Evolutionary conservation across 2,113 vertebrate genomes (phyloP), one percentile per base, ranked within the genome.

Genomic region (Sapajus apella): DNA sequence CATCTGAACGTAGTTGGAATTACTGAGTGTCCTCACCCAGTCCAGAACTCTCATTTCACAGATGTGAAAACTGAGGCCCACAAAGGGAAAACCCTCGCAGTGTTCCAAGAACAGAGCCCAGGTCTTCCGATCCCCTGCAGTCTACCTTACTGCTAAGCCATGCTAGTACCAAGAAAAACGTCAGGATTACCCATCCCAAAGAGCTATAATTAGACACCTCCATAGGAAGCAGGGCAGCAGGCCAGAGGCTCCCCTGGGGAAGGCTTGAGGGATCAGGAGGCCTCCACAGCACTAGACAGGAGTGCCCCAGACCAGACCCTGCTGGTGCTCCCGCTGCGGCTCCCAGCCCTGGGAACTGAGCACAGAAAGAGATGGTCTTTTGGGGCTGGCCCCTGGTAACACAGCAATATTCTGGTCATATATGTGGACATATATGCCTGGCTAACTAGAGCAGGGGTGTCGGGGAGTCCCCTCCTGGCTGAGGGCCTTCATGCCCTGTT

Each of bases 21-120:
- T 16, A 6, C 43, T 1, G 8, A 30, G 10, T 12, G 0, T 20
- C 45, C 0, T 64, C 70, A 14, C 87, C 66, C 40, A 21, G 25
- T 4, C 55, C 56, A 25, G 1, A 16, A 14, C n/a, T n/a, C 55
- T 37, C 55, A 17, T 13, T 2, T 35, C 32, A 55, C 8, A 56
- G 50, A 23, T 43, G 7, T 64, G 64, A 61, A 82, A 88, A 50
- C 40, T 4, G 25, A 81, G 82, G 14, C 43, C 72, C 64, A 40
- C 25, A 17, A 0, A 91, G 82, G 76, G 47, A 81, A 64, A 68
- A 6, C 7, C 56, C 21, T 64, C 6, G 25, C 64, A n/a, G 0
- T 20, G 40, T 18, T 23, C 11, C 10, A 16, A 56, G 72, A 95
- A 68, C 7, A 58, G 47, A 80, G 35, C n/a, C 55, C 37, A 27